These are phyloP conservation scores for Thelaira solivaga DNA, from an alignment of 2,888 invertebrate species.

Conservation along the genomic window DNA sequence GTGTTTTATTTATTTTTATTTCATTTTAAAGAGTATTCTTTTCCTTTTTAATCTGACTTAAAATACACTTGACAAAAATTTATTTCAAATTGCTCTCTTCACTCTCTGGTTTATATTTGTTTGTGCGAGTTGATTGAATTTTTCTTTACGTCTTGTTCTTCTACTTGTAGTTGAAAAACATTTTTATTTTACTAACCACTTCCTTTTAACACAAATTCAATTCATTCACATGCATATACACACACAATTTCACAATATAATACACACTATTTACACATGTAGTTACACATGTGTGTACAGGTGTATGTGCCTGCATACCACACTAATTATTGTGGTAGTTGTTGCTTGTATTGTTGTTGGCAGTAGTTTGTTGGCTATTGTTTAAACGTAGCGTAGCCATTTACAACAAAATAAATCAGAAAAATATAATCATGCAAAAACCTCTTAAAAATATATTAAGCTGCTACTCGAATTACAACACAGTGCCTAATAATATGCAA, in stretches of 20 bases:
- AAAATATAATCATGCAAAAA: slow-evolving; percentile 49
- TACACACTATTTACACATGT: too few relatives aligned
- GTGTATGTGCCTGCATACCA: neutral
- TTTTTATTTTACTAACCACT: slow-evolving; percentile 25
- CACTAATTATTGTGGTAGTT: neutral
- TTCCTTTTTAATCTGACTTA: neutral
- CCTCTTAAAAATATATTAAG: slow-evolving; percentile 39
- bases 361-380: too few relatives aligned
- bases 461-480: slow-evolving; percentile 48
- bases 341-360: neutral
- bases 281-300: neutral
- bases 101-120: neutral
- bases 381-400: slow-evolving; percentile 17
- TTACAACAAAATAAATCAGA: slow-evolving; percentile 55
- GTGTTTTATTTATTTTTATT: too few relatives aligned
- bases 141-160: slow-evolving; percentile 4
- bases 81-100: slow-evolving; percentile 15
- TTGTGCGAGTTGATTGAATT: too few relatives aligned
- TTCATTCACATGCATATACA: slow-evolving; percentile 47
- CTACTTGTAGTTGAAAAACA: neutral
- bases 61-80: slow-evolving; percentile 18
- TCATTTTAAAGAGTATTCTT: neutral
- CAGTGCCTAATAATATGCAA: slow-evolving; percentile 54
- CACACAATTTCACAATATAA: neutral
- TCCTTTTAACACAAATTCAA: slow-evolving; percentile 52